phyloP scores from a whole-genome alignment of 1,140 invertebrate species.

The Melitaea cinxia region DNA sequence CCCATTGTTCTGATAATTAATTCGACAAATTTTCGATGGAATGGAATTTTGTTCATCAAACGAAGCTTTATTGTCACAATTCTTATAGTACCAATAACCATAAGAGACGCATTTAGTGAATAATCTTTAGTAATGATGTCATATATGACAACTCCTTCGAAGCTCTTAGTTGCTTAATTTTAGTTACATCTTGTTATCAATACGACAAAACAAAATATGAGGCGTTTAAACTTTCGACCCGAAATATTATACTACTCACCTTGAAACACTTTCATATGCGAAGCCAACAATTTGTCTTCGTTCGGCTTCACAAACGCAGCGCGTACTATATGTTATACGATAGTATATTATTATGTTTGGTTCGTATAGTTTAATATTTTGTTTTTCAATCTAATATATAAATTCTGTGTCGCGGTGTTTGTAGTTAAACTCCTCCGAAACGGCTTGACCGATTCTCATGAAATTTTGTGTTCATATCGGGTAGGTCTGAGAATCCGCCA shows the following conservation, averaged over 20 bases:
- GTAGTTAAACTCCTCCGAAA: no score
- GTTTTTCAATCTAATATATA: no score
- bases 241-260: slow-evolving; percentile 38
- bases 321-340: neutral
- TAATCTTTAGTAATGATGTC: neutral
- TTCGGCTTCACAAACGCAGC: neutral
- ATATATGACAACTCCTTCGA: neutral
- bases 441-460: no score
- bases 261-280: slow-evolving; percentile 50
- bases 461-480: no score
- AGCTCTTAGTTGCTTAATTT: neutral
- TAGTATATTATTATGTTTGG: neutral
- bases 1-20: no score
- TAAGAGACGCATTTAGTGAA: neutral
- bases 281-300: slow-evolving; percentile 35
- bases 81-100: no score
- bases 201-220: slow-evolving; percentile 10
- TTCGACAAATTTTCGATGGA: no score
- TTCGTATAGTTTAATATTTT: neutral
- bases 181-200: no score
- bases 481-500: no score
- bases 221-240: slow-evolving; percentile 44
- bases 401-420: no score
- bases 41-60: no score
- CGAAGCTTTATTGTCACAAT: no score